Conservation (phyloP, 1,140 invertebrate genomes). For the Drosophila tani region DNA sequence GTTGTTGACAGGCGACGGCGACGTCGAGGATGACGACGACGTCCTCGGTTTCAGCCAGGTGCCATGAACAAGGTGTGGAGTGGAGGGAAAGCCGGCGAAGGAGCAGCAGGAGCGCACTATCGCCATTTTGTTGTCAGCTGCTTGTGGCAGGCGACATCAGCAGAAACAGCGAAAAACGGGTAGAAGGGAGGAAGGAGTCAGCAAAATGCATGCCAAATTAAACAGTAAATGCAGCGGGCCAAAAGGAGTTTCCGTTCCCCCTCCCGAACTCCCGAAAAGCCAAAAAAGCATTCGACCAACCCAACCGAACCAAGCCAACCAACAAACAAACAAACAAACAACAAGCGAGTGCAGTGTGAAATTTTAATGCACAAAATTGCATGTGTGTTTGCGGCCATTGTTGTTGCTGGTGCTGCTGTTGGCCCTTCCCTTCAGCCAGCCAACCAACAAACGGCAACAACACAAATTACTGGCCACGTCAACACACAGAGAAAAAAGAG, state of each 20-base stretch:
- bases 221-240: conserved; percentile 53
- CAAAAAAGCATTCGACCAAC: conserved; percentile 74
- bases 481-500: conserved; percentile 21
- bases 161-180: conserved; percentile 18
- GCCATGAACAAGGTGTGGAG: conserved; percentile 15
- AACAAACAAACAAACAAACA: conserved; percentile 60
- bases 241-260: conserved; percentile 16
- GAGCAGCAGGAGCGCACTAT: conserved; percentile 42
- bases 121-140: conserved; percentile 78
- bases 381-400: conserved; percentile 44
- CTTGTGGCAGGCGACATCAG: conserved; percentile 74
- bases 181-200: conserved; percentile 28
- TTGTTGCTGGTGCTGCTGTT: conserved; percentile 39
- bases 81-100: background rate
- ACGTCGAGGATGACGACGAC: conserved; percentile 21
- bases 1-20: conserved; percentile 49
- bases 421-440: conserved; percentile 45
- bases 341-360: conserved; percentile 67
- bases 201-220: conserved; percentile 65
- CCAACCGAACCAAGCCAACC: conserved; percentile 30
- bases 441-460: conserved; percentile 72
- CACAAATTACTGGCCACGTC: conserved; percentile 50
- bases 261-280: conserved; percentile 57
- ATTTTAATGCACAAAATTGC: conserved; percentile 77
- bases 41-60: conserved; percentile 46